These are phyloP conservation scores for Agapornis roseicollis DNA, from an alignment of 2,113 vertebrate species.

Conservation along the genomic window DNA sequence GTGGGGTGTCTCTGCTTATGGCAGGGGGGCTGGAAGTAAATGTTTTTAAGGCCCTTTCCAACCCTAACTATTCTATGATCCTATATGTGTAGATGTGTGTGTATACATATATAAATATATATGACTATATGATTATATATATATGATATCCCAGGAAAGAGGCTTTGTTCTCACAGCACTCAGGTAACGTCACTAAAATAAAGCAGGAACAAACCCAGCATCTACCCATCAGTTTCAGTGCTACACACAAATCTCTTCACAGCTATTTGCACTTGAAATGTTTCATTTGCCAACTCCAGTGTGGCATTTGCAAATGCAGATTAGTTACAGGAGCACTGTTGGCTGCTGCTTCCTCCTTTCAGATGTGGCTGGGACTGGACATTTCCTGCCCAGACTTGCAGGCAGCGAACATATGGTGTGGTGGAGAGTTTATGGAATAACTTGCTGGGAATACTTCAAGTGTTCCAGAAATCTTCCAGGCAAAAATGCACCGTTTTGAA, in stretches of 20 bases:
- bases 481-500: conserved; percentile 8
- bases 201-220: not conserved
- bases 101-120: too few relatives aligned
- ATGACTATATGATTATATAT: too few relatives aligned
- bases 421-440: conserved; percentile 41
- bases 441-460: not conserved
- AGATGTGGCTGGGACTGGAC: conserved; percentile 41
- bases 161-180: not conserved
- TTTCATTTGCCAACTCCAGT: conserved; percentile 36
- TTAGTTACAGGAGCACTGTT: conserved; percentile 6
- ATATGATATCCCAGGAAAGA: not conserved
- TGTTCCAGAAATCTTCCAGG: conserved; percentile 51
- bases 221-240: not conserved
- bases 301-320: conserved; percentile 61
- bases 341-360: conserved; percentile 39
- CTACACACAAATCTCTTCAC: conserved; percentile 3
- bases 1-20: too few relatives aligned
- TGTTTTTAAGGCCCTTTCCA: too few relatives aligned
- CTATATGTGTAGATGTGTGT: not conserved
- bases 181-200: not conserved
- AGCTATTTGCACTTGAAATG: conserved; percentile 50
- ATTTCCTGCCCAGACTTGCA: conserved; percentile 53
- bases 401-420: conserved; percentile 51
- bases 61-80: too few relatives aligned
- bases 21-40: too few relatives aligned